These are phyloP conservation scores for Eleginops maclovinus DNA, from an alignment of 2,113 vertebrate genomes.

Conservation along the genomic window DNA sequence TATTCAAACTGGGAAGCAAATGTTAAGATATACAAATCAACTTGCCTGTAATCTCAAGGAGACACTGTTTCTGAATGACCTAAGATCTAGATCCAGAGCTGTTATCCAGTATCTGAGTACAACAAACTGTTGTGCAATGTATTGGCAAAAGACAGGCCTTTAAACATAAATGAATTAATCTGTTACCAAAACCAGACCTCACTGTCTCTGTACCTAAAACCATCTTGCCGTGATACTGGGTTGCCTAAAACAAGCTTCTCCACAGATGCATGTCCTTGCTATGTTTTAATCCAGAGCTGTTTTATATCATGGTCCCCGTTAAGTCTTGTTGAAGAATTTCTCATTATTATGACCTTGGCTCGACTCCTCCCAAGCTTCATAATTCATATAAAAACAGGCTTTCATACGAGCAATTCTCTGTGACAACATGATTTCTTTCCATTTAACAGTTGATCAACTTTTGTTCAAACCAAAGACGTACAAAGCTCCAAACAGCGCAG, in stretches of 20 bases:
- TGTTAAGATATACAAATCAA: no score
- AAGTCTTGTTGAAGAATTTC: not conserved
- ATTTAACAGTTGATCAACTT: slow-evolving; percentile 44
- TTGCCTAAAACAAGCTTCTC: no score
- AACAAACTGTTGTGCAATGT: not conserved
- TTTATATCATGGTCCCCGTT: not conserved
- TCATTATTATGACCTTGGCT: not conserved
- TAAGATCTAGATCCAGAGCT: not conserved
- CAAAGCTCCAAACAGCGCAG: slow-evolving; percentile 9
- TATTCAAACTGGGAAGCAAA: no score
- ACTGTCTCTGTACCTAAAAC: not conserved
- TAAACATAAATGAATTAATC: no score
- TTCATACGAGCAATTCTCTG: not conserved
- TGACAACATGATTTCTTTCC: slow-evolving; percentile 1
- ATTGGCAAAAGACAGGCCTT: no score
- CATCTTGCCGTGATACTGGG: no score
- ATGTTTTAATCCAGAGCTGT: not conserved
- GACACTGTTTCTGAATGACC: not conserved
- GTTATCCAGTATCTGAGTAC: not conserved
- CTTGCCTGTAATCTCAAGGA: no score
- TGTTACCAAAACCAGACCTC: not conserved
- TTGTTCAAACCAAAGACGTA: slow-evolving; percentile 38
- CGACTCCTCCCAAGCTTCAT: not conserved
- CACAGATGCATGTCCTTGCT: not conserved
- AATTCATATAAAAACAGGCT: not conserved